phyloP scores from a whole-genome alignment of 2,797 vertebrate species.

The Amphiprion clarkii region DNA sequence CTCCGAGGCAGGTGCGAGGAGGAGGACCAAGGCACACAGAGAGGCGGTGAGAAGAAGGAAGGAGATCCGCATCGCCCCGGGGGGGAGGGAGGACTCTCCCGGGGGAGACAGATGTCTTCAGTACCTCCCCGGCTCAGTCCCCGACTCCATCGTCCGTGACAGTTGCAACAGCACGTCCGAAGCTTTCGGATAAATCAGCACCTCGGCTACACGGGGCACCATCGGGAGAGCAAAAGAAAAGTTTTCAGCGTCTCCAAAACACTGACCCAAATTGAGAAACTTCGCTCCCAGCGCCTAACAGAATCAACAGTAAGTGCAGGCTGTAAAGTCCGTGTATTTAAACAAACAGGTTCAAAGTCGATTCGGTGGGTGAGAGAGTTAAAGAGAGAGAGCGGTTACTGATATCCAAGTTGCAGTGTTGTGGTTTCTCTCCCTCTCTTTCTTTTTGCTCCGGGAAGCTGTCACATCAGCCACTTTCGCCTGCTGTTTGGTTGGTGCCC shows the following conservation, averaged over 20 bases:
- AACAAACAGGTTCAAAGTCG: constrained; percentile 90
- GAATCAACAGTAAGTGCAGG: constrained; percentile 76
- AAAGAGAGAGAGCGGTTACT: constrained; percentile 68
- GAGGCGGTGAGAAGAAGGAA: constrained; percentile 88
- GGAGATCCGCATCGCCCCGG: constrained; percentile 88
- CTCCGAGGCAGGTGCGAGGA: constrained; percentile 90
- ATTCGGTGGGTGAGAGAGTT: constrained; percentile 79
- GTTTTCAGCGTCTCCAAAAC: constrained; percentile 43
- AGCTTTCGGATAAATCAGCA: constrained; percentile 67
- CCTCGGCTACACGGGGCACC: constrained; percentile 65
- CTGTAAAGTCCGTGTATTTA: constrained; percentile 87
- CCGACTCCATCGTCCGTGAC: constrained; percentile 86
- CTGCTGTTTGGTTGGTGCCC: constrained; percentile 47
- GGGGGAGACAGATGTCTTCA: constrained; percentile 81
- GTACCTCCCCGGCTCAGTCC: constrained; percentile 80
- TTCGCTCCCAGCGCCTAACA: constrained; percentile 67
- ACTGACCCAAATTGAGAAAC: constrained; percentile 52
- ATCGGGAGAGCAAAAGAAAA: constrained; percentile 52
- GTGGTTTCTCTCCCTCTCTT: constrained; percentile 77
- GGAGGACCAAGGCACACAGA: constrained; percentile 87
- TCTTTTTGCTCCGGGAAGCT: constrained; percentile 57
- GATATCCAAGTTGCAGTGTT: constrained; percentile 82
- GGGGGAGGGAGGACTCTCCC: constrained; percentile 75
- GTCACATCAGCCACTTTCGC: constrained; percentile 65
- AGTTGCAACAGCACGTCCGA: constrained; percentile 79